Evolutionary conservation across 2,888 invertebrate genomes (phyloP).

Genomic region (Copidosoma aretas): DNA sequence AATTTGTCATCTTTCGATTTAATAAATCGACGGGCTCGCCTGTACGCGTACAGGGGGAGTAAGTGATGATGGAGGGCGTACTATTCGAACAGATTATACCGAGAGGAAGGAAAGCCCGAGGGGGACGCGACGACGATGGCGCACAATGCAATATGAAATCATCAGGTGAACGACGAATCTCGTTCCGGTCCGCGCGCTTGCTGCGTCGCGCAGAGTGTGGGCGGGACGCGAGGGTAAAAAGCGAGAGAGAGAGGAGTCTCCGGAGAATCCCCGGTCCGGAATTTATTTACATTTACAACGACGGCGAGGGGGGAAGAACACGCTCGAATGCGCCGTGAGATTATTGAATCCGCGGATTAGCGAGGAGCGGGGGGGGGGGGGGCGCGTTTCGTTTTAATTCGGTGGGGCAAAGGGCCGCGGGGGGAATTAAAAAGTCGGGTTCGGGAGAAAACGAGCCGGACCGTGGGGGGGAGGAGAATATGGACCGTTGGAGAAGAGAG

Average conservation of each 20-base stretch:
- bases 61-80: slow-evolving; percentile 51
- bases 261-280: slow-evolving; percentile 2
- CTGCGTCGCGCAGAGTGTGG: neutral
- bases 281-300: slow-evolving; percentile 26
- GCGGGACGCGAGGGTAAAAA: neutral
- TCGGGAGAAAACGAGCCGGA: too few relatives aligned
- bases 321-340: neutral
- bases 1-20: slow-evolving; percentile 63
- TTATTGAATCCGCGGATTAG: neutral
- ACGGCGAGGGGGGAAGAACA: neutral
- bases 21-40: slow-evolving; percentile 58
- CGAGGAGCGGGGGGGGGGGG: too few relatives aligned
- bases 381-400: neutral
- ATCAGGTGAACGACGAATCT: slow-evolving; percentile 37
- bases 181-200: slow-evolving; percentile 14
- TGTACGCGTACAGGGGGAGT: too few relatives aligned
- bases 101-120: neutral
- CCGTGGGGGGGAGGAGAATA: too few relatives aligned
- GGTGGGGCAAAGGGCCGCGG: too few relatives aligned
- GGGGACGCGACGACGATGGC: slow-evolving; percentile 14
- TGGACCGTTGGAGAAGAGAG: too few relatives aligned
- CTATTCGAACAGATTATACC: slow-evolving; percentile 60
- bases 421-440: too few relatives aligned
- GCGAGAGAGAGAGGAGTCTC: neutral
- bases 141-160: slow-evolving; percentile 35